Base-by-base conservation (phyloP, 2,888 invertebrate species). In the Erannis defoliaria region DNA sequence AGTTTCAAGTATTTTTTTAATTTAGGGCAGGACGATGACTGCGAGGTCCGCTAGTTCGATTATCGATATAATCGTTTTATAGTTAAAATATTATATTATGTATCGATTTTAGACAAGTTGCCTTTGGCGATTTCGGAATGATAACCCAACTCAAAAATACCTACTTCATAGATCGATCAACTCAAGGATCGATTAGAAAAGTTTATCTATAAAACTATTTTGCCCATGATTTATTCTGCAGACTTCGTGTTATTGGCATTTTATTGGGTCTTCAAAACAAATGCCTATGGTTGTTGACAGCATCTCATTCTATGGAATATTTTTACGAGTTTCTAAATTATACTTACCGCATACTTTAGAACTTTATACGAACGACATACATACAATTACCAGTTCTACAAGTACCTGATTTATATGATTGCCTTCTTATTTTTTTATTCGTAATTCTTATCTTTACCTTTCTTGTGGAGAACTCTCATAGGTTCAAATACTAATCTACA, bases 141-240 rank as follows among this genome's bases (percentile, higher is more conserved):
- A 10, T 31, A n/a, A n/a, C n/a, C n/a, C 31, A 31, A 9, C 3
- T 10, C 1, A 8, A 1, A 37, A 37, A 12, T 38, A 38, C 10
- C 2, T 35, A 35, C 37, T 26, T 26, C 26, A 26, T 6, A 8
- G 26, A 26, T 26, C 33, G 1, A 23, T 9, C 18, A 29, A 57
- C 21, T 58, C 42, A 62, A 69, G 65, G 65, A 74, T 71, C 74
- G 69, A 75, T 79, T 78, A 69, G 46, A 58, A 23, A 79, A 80
- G 70, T 81, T 81, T 70, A 29, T 55, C 63, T 66, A 74, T 80
- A 79, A 81, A 77, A 69, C 51, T 66, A 58, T 61, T 64, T 59
- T 63, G 46, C 64, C 38, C 64, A 26, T 50, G 21, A 64, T 69
- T 69, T 67, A 58, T 53, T 62, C 66, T 72, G 40, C 59, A 66